Base-by-base conservation (phyloP, 2,888 invertebrate genomes). In the Endomychus coccineus region DNA sequence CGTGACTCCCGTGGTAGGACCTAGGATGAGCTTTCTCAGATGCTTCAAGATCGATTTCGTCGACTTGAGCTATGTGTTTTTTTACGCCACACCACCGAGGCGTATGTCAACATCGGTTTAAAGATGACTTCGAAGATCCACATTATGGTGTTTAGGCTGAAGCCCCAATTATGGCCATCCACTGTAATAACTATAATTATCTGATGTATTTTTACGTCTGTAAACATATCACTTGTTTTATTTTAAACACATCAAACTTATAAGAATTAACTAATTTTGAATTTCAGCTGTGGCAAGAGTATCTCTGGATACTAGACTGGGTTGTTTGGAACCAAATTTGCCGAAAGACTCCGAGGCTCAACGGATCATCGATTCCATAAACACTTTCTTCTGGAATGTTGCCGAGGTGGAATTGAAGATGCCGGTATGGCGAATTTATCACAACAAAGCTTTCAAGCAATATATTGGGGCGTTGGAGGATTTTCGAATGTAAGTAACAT, bases 291-390 rank as follows among this genome's bases (percentile, higher is more conserved):
- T 89, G 2, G 85, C 83, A 11, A 73, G 80, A 47, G 86, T 88
- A 56, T 82, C 88, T 3, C 68, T 91, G 54, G 87, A 89, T 53
- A 80, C 80, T 14, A 74, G 89, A 48, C 67, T 90, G 33, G 86
- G 86, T 13, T 86, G 86, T 62, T 60, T 86, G 27, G 71, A 73
- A 37, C 71, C 74, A 10, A 61, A 68, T 47, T 52, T 70, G 14
- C 39, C 57, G 6, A 46, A 50, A 35, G 46, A 56, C 48, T 77
- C 80, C 28, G 81, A 84, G 54, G 80, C 83, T 0, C 79, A 78
- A 58, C 74, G 76, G 56, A 83, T 91, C 59, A 85, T 90, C 42
- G 72, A 78, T 56, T 78, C 80, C 44, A 83, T 85, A 48, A 83
- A 83, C 58, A 74, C 73, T 2, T 84, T 84, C 65, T 85, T 85